Percentiles rank a stretch among this genome's conserved stretches.
phyloP scores from a whole-genome alignment of 1,140 invertebrate genomes.

The Lutraria rhynchaena region DNA sequence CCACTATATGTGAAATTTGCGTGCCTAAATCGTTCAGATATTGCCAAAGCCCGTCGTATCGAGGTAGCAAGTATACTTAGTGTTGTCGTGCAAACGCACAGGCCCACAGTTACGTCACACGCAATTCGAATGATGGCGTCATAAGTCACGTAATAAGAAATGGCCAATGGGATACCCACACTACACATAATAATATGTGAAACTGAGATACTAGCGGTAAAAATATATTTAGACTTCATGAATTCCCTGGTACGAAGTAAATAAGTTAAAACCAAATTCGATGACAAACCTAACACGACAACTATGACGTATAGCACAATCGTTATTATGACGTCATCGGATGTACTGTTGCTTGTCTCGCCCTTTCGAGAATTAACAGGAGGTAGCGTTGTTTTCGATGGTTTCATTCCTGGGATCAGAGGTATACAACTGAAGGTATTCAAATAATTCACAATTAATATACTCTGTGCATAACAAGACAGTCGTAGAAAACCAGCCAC shows the following conservation, averaged over 20 bases:
- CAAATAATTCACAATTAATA: too few relatives aligned
- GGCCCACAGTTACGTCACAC: conserved; percentile 22
- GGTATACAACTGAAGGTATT: too few relatives aligned
- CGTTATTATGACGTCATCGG: too few relatives aligned
- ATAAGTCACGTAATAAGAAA: neutral
- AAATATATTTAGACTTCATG: conserved; percentile 40
- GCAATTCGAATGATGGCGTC: neutral
- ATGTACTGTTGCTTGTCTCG: too few relatives aligned
- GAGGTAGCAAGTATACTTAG: conserved; percentile 30
- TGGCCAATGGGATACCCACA: conserved; percentile 15
- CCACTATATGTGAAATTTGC: conserved; percentile 45
- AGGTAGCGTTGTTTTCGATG: too few relatives aligned
- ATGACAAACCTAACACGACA: neutral
- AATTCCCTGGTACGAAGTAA: conserved; percentile 29
- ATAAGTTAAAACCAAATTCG: conserved; percentile 24
- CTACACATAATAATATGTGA: conserved; percentile 31
- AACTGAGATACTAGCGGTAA: conserved; percentile 35
- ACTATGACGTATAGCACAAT: conserved; percentile 1
- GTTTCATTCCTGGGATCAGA: too few relatives aligned
- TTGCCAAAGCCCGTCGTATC: conserved; percentile 16
- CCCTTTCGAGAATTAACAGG: too few relatives aligned
- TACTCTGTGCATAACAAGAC: too few relatives aligned
- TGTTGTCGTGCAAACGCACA: conserved; percentile 15
- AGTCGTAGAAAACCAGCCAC: too few relatives aligned
- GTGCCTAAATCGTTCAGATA: conserved; percentile 18